Percentiles rank a stretch among this genome's conserved stretches.
Evolutionary conservation across 1,140 invertebrate species (phyloP).

Genomic region (Frieseomelitta varia): DNA sequence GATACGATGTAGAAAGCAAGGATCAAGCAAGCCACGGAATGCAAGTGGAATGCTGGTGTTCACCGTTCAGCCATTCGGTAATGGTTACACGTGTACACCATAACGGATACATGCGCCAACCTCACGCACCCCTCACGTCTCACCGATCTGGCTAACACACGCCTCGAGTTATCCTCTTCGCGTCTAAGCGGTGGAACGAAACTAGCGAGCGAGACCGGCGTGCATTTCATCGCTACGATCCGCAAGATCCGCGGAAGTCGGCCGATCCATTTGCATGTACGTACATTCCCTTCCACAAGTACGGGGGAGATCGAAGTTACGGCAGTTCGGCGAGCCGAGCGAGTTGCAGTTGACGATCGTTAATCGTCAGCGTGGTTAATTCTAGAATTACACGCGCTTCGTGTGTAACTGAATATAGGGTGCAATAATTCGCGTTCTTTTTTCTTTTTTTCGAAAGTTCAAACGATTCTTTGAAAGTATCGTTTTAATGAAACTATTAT

Average conservation of each 20-base stretch:
- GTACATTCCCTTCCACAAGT: not conserved
- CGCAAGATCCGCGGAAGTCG: not conserved
- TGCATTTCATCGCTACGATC: not conserved
- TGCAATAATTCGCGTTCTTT: too few relatives aligned
- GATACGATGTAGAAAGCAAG: slow-evolving; percentile 25
- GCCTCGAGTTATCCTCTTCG: slow-evolving; percentile 41
- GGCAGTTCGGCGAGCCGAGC: too few relatives aligned
- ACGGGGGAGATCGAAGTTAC: too few relatives aligned
- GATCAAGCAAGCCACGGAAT: slow-evolving; percentile 63
- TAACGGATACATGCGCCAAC: slow-evolving; percentile 53
- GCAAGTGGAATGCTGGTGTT: slow-evolving; percentile 65
- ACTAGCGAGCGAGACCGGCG: not conserved
- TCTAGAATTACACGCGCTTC: too few relatives aligned
- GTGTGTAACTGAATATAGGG: too few relatives aligned
- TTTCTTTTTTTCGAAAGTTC: too few relatives aligned
- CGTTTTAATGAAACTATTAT: too few relatives aligned
- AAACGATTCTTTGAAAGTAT: too few relatives aligned
- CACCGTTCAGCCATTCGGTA: slow-evolving; percentile 63
- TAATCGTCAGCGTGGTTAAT: too few relatives aligned
- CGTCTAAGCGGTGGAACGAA: slow-evolving; percentile 47
- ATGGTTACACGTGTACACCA: slow-evolving; percentile 64
- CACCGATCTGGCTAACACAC: slow-evolving; percentile 22
- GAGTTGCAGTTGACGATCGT: not conserved
- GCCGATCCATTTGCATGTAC: not conserved
- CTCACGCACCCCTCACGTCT: not conserved